Conservation (phyloP, 2,797 vertebrate genomes). For the Alcedo atthis region DNA sequence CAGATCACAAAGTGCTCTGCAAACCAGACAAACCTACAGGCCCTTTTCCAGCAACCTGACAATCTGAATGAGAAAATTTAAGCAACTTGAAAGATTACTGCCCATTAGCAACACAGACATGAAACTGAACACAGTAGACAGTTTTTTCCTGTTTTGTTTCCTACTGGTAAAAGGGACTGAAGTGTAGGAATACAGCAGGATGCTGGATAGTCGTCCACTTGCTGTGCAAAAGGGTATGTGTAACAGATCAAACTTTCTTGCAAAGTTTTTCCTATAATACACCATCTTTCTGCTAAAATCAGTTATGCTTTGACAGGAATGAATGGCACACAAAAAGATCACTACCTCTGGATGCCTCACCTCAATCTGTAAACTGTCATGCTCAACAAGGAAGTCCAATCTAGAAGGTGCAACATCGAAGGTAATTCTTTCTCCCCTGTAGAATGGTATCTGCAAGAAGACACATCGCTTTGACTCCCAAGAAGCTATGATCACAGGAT, state of each 20-base stretch:
- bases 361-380: constrained; percentile 92
- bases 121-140: not conserved
- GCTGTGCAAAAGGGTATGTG: not conserved
- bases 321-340: not conserved
- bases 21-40: not conserved
- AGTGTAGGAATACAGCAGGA: not conserved
- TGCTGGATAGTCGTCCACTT: not conserved
- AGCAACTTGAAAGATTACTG: not conserved
- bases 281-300: not conserved
- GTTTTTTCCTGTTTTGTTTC: not conserved
- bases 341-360: constrained; percentile 68
- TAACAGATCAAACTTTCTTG: not conserved
- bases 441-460: constrained; percentile 90
- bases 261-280: not conserved
- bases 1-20: not conserved
- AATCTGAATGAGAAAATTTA: not conserved
- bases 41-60: not conserved
- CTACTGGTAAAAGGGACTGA: not conserved
- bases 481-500: not conserved
- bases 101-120: not conserved
- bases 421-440: constrained; percentile 95
- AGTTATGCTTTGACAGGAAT: not conserved
- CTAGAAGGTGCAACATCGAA: constrained; percentile 96
- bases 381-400: constrained; percentile 91
- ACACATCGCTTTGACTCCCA: not conserved